Base-by-base conservation (phyloP, 2,888 invertebrate species). In the Tetrapedia diversipes region DNA sequence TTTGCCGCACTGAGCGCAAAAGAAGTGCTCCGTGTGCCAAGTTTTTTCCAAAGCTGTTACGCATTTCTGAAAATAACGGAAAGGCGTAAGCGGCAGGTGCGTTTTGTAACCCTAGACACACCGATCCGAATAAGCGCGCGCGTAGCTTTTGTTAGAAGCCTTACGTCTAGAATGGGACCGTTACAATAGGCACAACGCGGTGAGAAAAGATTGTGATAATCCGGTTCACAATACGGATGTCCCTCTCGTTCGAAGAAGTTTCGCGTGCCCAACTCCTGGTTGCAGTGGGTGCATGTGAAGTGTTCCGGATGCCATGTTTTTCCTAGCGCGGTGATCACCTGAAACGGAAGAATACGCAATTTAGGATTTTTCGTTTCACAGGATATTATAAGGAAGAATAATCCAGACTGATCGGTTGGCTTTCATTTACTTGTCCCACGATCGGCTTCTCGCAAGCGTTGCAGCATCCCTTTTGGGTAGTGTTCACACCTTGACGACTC, bases 231-330 rank as follows among this genome's bases (percentile, higher is more conserved):
- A 93, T 98, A 99, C 0, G 99, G 99, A 90, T 96, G 95, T 67
- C 98, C 98, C 87, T 99, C 98, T 82, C 99, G 94, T 93, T 99
- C 99, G 92, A 99, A 99, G 95, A 99, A 99, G 93, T 98, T 99
- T 91, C 98, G 95, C 67, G 99, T 99, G 77, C 99, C 99, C 90
- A 99, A 93, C 92, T 98, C 98, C 91, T 98, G 97, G 89, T 96
- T 97, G 94, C 99, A 99, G 91, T 99, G 98, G 84, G 97, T 97
- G 94, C 99, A 99, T 76, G 96, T 97, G 93, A 99, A 99, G 93
- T 99, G 99, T 93, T 99, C 99, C 56, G 99, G 98, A 92, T 99
- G 99, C 99, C 99, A 99, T 81, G 99, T 98, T 92, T 98, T 97
- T 67, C 99, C 99, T 92, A 99, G 92, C 24, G 99, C 99, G 80